A percentile compares a stretch with the other conserved stretches of the same genome.
phyloP scores from a whole-genome alignment of 2,888 invertebrate species.

The Coecobrya sp. region DNA sequence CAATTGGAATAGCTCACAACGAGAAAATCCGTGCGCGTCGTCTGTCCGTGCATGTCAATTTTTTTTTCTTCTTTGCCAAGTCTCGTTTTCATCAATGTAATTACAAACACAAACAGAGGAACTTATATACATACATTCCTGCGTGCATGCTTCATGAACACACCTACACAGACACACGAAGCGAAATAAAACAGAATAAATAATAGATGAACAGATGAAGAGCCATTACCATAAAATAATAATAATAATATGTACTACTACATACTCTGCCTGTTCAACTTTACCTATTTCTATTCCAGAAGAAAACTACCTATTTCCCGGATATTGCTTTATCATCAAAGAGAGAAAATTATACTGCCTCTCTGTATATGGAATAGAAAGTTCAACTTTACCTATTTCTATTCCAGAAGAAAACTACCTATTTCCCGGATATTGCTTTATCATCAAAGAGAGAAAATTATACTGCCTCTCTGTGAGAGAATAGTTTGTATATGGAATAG shows the following conservation, averaged over 20 bases:
- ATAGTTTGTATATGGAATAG: neutral
- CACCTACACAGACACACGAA: neutral
- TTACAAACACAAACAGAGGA: no score
- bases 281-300: neutral
- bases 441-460: no score
- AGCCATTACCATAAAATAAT: neutral
- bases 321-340: neutral
- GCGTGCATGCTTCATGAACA: no score
- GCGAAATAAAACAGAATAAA: neutral
- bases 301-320: neutral
- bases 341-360: no score
- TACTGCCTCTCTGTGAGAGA: no score
- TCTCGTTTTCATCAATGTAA: no score
- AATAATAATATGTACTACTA: neutral
- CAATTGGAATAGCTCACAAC: no score
- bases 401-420: neutral
- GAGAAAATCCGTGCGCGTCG: no score
- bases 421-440: neutral
- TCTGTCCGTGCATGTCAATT: no score
- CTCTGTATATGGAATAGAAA: neutral
- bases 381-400: neutral
- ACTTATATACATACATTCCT: no score
- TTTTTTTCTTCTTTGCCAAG: no score
- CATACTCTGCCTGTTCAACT: no score
- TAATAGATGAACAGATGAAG: neutral